Base-by-base conservation (phyloP, 1,140 invertebrate species). In the Drosophila miranda region DNA sequence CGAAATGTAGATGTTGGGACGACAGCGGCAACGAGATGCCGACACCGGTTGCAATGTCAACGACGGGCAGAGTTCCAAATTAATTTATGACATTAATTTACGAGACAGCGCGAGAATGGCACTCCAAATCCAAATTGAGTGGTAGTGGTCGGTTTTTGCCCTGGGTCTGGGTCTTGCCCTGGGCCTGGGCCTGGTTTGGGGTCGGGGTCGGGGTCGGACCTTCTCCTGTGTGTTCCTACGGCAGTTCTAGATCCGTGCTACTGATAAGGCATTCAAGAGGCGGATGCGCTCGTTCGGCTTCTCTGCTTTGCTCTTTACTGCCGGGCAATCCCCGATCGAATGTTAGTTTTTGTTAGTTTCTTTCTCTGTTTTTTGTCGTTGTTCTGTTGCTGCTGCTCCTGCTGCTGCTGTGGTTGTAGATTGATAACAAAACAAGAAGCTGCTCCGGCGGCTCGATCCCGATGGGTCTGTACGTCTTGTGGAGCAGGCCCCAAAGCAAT, bases 81-180 rank as follows among this genome's bases (percentile, higher is more conserved):
- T 82, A 89, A 86, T 89, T 89, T 89, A 89, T 89, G 86, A 81
- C 86, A 86, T 86, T 89, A 64, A 89, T 89, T 89, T 89, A 89
- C 75, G 71, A 81, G 75, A 78, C 84, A 79, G 79, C 84, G 72
- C 66, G 70, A 66, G 83, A 87, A 75, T 76, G 67, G 75, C 71
- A 83, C 76, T 71, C 59, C 55, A 66, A 58, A 73, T 73, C 69
- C 69, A 59, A 88, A 86, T 87, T 86, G 64, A 87, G 81, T 80
- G 76, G 80, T 84, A 55, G 57, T 62, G 30, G 61, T 26, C 55
- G 23, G 16, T 57, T 55, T 16, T 64, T 28, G 41, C 56, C 73
- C 34, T 14, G 49, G 28, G 48, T 34, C 57, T 41, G 28, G 23
- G 42, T 42, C 7, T 43, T 14, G 52, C 8, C 19, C 19, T 19